A percentile compares a stretch with the other conserved stretches of the same genome.
Evolutionary conservation across 64 coral and sea anemone species (phyloP).

Genomic region (Montipora foliosa): DNA sequence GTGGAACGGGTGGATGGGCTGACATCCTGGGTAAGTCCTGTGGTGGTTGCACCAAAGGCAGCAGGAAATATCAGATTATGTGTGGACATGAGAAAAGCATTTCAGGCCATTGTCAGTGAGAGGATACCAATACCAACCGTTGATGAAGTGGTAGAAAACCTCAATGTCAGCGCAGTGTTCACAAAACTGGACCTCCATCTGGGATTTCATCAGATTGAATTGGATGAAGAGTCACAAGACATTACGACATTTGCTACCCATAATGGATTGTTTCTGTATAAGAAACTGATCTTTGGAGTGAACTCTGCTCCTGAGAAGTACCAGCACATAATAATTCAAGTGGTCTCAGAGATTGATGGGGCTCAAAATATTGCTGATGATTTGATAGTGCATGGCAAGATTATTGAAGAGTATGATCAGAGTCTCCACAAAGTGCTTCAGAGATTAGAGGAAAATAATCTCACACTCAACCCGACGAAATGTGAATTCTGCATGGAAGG

Average conservation of each 20-base stretch:
- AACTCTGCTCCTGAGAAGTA: background rate
- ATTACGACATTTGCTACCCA: background rate
- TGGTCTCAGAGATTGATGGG: background rate
- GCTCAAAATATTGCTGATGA: constrained; percentile 14
- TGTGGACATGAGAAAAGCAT: background rate
- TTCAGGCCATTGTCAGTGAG: background rate
- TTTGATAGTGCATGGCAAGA: constrained; percentile 38
- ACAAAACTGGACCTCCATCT: background rate
- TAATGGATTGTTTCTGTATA: background rate
- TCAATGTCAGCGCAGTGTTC: background rate
- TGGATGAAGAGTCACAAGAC: background rate
- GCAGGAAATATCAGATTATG: constrained; percentile 1
- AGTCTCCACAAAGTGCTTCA: background rate
- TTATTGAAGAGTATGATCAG: constrained; percentile 39
- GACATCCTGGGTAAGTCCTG: background rate
- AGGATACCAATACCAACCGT: background rate
- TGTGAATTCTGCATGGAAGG: constrained; percentile 36
- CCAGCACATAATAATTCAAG: constrained; percentile 24
- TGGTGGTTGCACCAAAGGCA: background rate
- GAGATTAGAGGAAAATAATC: constrained; percentile 28
- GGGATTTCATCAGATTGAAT: constrained; percentile 1
- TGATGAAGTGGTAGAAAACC: background rate
- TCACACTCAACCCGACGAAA: constrained; percentile 49
- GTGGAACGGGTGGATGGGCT: background rate
- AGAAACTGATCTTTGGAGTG: background rate